Base-by-base conservation (phyloP, 2,113 vertebrate genomes). In the Elgaria multicarinata region DNA sequence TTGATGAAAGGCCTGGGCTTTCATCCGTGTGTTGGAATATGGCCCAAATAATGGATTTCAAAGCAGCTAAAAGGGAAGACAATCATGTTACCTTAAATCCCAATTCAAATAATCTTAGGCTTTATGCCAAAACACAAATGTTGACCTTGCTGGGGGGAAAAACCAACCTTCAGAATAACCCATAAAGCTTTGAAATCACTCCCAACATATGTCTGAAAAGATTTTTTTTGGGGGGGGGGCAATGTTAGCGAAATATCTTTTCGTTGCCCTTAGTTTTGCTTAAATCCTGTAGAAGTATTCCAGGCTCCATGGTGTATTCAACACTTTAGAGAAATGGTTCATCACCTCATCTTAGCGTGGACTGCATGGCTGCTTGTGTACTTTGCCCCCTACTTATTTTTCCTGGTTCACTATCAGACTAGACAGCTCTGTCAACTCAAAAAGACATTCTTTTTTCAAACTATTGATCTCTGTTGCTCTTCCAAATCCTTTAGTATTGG, bases 401-500 rank as follows among this genome's bases (percentile, higher is more conserved):
- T 96, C 96, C 96, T 97, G 96, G 95, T 97, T 97, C 96, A 93
- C 94, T 95, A 97, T 94, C 94, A 95, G 96, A 93, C 96, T 93
- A 97, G 97, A 96, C 97, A 96, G 96, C 90, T 92, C 96, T 96
- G 96, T 96, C 96, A 96, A 96, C 96, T 97, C 96, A 95, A 97
- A 97, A 96, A 97, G 96, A 96, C 95, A 97, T 96, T 97, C 95
- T 97, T 98, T 97, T 97, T 97, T 96, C 96, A 96, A 98, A 96
- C 96, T 98, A 98, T 98, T 98, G 98, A 98, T 98, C 97, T 96
- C 96, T 95, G 95, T 97, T 97, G 96, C 97, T 97, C 95, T 97
- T 95, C 95, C 97, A 97, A 98, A 98, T 97, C 98, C 97, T 97
- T 97, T 97, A 96, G 96, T 98, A 98, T 98, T 98, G 96, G 97